Evolutionary conservation across 2,797 vertebrate species (phyloP).

Genomic region (Melopsittacus undulatus): DNA sequence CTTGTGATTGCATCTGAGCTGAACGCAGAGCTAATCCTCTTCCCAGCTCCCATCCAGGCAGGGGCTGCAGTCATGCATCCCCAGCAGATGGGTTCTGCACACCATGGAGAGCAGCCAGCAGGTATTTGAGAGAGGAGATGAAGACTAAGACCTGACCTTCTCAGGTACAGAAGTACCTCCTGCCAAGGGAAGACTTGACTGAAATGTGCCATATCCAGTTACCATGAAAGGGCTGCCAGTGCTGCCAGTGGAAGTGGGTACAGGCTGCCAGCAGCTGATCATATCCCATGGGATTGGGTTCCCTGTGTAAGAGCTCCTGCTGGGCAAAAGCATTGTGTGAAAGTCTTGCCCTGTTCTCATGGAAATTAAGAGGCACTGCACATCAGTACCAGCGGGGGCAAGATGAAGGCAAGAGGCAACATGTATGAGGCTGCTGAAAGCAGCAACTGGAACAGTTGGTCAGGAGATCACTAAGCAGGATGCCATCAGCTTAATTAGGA

Average conservation of each 20-base stretch:
- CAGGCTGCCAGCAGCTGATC: neutral
- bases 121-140: neutral
- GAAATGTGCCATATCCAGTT: conserved; percentile 1
- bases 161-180: neutral
- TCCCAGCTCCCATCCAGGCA: neutral
- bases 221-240: neutral
- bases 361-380: neutral
- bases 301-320: neutral
- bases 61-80: neutral
- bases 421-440: conserved; percentile 31
- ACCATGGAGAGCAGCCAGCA: conserved; percentile 8
- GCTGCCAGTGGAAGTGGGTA: neutral
- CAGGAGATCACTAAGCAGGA: neutral
- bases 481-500: neutral
- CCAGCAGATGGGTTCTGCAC: neutral
- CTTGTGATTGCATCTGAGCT: conserved; percentile 58
- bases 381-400: neutral
- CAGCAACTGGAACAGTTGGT: conserved; percentile 24
- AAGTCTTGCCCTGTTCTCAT: neutral
- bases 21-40: conserved; percentile 58
- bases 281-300: neutral
- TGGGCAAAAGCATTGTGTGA: conserved; percentile 12
- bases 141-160: neutral
- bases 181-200: conserved; percentile 3
- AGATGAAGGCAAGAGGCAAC: conserved; percentile 25